Conservation (phyloP, 2,113 vertebrate species). For the Ginglymostoma cirratum region DNA sequence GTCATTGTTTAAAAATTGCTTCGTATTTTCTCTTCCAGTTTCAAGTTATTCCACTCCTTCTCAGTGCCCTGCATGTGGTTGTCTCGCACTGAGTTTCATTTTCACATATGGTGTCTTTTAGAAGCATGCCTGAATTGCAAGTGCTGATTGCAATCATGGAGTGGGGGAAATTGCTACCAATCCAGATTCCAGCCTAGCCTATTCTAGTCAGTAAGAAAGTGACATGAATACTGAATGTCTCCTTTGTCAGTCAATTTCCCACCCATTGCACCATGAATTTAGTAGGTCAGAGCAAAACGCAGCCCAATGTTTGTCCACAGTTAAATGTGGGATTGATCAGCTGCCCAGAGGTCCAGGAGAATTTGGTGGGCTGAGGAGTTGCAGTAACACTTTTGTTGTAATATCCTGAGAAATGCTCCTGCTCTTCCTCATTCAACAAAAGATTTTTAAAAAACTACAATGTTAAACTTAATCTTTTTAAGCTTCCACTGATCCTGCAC, state of each 20-base stretch:
- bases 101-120: background rate
- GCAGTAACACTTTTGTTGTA: background rate
- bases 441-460: background rate
- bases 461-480: background rate
- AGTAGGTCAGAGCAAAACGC: too few relatives aligned
- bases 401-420: background rate
- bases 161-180: background rate
- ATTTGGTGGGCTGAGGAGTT: background rate
- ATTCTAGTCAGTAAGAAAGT: background rate
- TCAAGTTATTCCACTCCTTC: background rate
- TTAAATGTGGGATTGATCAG: background rate
- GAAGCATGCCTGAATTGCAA: too few relatives aligned
- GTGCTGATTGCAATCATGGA: too few relatives aligned
- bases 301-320: background rate
- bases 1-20: background rate
- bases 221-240: background rate
- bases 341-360: background rate
- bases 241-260: background rate
- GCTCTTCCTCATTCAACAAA: background rate
- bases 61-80: background rate
- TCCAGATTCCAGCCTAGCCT: too few relatives aligned
- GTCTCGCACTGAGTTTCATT: background rate
- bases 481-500: background rate
- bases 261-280: background rate
- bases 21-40: background rate